Evolutionary conservation across 1,140 invertebrate species (phyloP).

Genomic region (Leptopilina clavipes): DNA sequence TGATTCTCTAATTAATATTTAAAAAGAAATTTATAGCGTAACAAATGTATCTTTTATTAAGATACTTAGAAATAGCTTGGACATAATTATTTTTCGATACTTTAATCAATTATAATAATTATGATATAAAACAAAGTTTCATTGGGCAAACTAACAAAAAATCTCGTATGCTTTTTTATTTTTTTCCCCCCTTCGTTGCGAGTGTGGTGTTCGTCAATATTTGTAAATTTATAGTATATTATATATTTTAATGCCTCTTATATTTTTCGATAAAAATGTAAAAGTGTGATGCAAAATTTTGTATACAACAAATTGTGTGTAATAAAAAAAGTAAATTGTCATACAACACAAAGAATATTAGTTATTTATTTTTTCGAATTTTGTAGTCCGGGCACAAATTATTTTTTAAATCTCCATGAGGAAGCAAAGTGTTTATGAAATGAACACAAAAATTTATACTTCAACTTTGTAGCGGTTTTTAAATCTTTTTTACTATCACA

Average conservation of each 20-base stretch:
- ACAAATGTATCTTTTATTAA: conserved; percentile 20
- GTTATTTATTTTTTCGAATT: no score
- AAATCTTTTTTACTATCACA: no score
- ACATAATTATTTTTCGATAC: conserved; percentile 16
- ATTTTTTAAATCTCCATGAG: no score
- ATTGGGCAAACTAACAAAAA: conserved; percentile 1
- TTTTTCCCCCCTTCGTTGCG: conserved; percentile 8
- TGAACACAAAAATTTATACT: no score
- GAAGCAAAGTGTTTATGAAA: no score
- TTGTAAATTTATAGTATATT: conserved; percentile 28
- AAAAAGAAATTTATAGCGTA: not conserved
- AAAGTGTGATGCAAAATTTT: conserved; percentile 49
- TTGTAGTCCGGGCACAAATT: no score
- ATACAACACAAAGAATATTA: not conserved
- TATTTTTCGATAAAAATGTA: conserved; percentile 47
- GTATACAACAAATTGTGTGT: conserved; percentile 52
- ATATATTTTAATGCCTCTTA: conserved; percentile 42
- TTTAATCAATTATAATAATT: conserved; percentile 22
- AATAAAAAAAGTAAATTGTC: conserved; percentile 44
- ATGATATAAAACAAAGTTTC: conserved; percentile 1
- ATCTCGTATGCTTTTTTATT: conserved; percentile 18
- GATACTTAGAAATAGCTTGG: not conserved
- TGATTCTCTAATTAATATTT: not conserved
- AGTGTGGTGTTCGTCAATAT: conserved; percentile 16
- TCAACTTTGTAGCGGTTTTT: no score